Percentiles rank a stretch among this genome's conserved stretches.
Conservation (phyloP, 2,113 vertebrate genomes). For the Tragelaphus buxtoni region DNA sequence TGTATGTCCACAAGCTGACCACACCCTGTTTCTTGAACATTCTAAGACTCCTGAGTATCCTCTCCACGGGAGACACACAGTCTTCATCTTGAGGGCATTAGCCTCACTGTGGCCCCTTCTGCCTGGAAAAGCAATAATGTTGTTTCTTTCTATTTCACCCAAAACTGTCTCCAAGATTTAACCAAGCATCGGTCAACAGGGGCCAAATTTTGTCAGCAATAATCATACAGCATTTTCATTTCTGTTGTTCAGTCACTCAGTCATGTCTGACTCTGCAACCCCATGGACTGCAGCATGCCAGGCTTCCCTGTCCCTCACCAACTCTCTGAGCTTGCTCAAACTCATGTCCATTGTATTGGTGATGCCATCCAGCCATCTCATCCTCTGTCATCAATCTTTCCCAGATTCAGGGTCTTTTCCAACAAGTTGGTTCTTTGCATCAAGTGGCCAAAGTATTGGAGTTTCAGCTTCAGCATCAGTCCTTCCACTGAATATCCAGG, state of each 20-base stretch:
- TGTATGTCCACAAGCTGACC: neutral
- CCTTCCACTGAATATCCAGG: neutral
- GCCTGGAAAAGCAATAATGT: neutral
- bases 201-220: neutral
- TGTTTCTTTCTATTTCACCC: neutral
- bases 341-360: neutral
- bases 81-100: neutral
- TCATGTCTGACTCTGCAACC: accelerated
- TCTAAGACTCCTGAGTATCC: neutral
- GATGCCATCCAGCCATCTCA: neutral
- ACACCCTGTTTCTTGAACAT: neutral
- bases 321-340: neutral
- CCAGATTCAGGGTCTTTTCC: neutral
- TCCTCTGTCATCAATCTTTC: neutral
- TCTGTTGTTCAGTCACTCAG: neutral
- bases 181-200: accelerated
- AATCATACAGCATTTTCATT: accelerated
- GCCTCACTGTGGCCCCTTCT: neutral
- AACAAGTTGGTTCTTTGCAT: neutral
- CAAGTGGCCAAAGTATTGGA: neutral
- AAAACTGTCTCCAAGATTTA: neutral
- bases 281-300: accelerated
- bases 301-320: neutral
- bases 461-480: neutral
- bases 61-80: neutral